Evolutionary conservation across 1,140 invertebrate genomes (phyloP).

Genomic region (Aphaenogaster rudis): DNA sequence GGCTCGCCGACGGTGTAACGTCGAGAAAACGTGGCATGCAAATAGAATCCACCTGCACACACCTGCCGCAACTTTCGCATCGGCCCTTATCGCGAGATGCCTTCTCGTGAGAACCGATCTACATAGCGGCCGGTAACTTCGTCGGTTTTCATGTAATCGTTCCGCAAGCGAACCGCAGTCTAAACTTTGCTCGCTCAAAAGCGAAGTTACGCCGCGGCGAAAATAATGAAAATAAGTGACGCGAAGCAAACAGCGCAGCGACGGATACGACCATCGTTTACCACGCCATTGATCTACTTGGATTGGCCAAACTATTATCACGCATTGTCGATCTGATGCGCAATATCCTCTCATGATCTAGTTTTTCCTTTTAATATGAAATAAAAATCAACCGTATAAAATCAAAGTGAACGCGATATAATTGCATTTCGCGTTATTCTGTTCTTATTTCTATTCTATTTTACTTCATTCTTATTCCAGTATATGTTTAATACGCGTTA

Average conservation of each 20-base stretch:
- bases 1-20: slow-evolving; percentile 23
- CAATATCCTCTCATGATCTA: neutral
- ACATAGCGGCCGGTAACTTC: slow-evolving; percentile 18
- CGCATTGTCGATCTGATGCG: too few relatives aligned
- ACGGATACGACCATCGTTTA: neutral
- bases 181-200: slow-evolving; percentile 22
- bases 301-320: neutral
- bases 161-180: neutral
- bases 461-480: neutral
- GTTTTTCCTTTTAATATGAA: neutral
- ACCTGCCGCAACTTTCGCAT: slow-evolving; percentile 8
- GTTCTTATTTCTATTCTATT: neutral
- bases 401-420: neutral
- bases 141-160: slow-evolving; percentile 41
- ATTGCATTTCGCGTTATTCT: neutral
- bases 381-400: neutral
- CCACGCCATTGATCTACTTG: neutral
- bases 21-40: slow-evolving; percentile 25
- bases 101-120: slow-evolving; percentile 29
- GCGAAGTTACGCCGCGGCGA: neutral
- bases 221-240: slow-evolving; percentile 3
- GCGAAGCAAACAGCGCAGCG: neutral
- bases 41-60: slow-evolving; percentile 34
- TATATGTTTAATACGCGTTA: neutral
- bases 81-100: slow-evolving; percentile 18